Evolutionary conservation across 2,888 invertebrate species (phyloP).

Genomic region (Anoncus sp.): DNA sequence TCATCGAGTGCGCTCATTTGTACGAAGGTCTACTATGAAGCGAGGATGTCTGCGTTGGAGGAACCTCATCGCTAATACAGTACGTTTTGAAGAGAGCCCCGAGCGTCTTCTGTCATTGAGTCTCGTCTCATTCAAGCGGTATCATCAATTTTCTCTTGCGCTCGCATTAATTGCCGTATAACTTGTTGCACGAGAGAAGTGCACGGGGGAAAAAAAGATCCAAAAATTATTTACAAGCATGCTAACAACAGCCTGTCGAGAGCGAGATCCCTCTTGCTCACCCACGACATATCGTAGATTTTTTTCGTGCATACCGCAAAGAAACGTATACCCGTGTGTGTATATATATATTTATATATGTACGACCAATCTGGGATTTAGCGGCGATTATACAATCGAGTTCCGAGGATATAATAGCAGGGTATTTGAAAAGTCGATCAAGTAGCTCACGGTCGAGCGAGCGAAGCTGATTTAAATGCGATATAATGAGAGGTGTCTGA

Average conservation of each 20-base stretch:
- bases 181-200: slow-evolving; percentile 20
- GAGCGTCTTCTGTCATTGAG: slow-evolving; percentile 41
- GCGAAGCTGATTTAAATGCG: slow-evolving; percentile 66
- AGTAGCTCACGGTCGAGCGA: slow-evolving; percentile 54
- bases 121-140: slow-evolving; percentile 12
- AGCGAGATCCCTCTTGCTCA: slow-evolving; percentile 44
- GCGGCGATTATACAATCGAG: slow-evolving; percentile 76
- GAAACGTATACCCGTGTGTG: background rate
- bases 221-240: slow-evolving; percentile 44
- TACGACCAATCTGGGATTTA: slow-evolving; percentile 31
- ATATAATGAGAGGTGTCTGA: slow-evolving; percentile 67
- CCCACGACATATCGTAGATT: slow-evolving; percentile 41
- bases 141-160: slow-evolving; percentile 48
- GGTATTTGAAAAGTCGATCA: slow-evolving; percentile 75
- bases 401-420: slow-evolving; percentile 75
- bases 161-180: slow-evolving; percentile 63
- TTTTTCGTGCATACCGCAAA: background rate
- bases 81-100: slow-evolving; percentile 22
- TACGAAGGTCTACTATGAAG: slow-evolving; percentile 14
- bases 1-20: slow-evolving; percentile 10
- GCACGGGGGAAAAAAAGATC: background rate
- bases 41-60: background rate
- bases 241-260: slow-evolving; percentile 56
- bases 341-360: slow-evolving; percentile 7
- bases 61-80: slow-evolving; percentile 20